Conservation (phyloP, 2,113 vertebrate species). For the Benitochromis conjunctus region DNA sequence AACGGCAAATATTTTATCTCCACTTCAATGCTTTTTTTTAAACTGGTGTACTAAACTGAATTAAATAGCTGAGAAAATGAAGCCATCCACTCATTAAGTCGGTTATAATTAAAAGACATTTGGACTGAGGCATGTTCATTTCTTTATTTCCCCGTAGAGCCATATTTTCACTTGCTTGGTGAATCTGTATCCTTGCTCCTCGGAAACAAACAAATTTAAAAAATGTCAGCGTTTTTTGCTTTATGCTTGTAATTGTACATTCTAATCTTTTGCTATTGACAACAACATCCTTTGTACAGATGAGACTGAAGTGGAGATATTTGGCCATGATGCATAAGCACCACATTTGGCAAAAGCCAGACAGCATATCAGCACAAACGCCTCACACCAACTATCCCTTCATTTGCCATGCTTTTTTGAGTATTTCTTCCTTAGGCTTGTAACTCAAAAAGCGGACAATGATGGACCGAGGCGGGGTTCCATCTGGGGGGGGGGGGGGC, state of each 20-base stretch:
- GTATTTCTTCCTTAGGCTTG: neutral
- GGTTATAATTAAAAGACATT: constrained; percentile 52
- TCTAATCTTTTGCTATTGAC: neutral
- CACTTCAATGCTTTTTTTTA: neutral
- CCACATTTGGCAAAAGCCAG: neutral
- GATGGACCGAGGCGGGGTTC: neutral
- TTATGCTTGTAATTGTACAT: neutral
- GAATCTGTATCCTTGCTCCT: neutral
- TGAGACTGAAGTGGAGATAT: neutral
- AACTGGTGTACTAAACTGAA: neutral
- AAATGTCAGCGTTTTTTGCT: neutral
- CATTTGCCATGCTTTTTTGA: neutral
- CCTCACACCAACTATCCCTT: too few relatives aligned
- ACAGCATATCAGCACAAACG: too few relatives aligned
- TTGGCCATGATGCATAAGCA: neutral
- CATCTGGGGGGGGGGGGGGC: neutral
- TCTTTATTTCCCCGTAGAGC: neutral
- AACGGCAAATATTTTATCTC: neutral
- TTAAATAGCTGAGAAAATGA: constrained; percentile 17
- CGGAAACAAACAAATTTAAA: neutral
- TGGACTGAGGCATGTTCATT: neutral
- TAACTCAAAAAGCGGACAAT: neutral
- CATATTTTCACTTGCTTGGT: neutral
- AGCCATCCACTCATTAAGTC: constrained; percentile 2
- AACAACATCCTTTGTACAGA: neutral